Percentiles rank a stretch among this genome's conserved stretches.
phyloP scores from a whole-genome alignment of 2,888 invertebrate genomes.

The Ischnus inquisitorius region DNA sequence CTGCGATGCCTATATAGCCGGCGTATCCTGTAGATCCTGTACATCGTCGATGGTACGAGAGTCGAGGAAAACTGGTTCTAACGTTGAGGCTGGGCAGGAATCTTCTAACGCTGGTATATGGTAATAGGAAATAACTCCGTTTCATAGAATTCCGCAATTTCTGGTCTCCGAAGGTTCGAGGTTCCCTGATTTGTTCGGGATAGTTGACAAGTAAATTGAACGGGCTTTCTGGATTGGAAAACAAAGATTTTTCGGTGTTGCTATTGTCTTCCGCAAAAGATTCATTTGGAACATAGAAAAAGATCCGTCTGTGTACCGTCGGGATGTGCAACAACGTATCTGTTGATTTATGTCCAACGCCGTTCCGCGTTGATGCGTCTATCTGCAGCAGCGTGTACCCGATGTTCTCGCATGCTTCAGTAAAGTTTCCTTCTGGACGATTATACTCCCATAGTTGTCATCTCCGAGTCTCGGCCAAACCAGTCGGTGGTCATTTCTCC shows the following conservation, averaged over 20 bases:
- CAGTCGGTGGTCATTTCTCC: neutral
- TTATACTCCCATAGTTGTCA: neutral
- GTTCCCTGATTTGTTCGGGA: neutral
- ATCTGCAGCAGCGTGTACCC: neutral
- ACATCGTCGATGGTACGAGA: constrained; percentile 28
- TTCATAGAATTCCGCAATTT: neutral
- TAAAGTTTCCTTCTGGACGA: neutral
- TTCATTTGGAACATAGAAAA: neutral
- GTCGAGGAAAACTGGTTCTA: constrained; percentile 54
- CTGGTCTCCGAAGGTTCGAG: neutral
- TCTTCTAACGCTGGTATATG: constrained; percentile 45
- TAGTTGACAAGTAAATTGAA: neutral
- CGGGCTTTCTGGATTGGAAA: neutral
- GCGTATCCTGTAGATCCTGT: constrained; percentile 37
- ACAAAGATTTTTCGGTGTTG: constrained; percentile 1
- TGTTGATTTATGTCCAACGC: neutral
- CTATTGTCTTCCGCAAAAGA: neutral
- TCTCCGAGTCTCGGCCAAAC: neutral
- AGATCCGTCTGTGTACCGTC: neutral
- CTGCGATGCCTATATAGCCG: constrained; percentile 16
- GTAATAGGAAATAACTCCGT: neutral
- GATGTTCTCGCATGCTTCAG: constrained; percentile 2
- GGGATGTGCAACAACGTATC: neutral
- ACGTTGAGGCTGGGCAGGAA: constrained; percentile 40
- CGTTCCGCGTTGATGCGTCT: neutral